Base-by-base conservation (phyloP, 2,797 vertebrate species). In the Botia kubotai region DNA sequence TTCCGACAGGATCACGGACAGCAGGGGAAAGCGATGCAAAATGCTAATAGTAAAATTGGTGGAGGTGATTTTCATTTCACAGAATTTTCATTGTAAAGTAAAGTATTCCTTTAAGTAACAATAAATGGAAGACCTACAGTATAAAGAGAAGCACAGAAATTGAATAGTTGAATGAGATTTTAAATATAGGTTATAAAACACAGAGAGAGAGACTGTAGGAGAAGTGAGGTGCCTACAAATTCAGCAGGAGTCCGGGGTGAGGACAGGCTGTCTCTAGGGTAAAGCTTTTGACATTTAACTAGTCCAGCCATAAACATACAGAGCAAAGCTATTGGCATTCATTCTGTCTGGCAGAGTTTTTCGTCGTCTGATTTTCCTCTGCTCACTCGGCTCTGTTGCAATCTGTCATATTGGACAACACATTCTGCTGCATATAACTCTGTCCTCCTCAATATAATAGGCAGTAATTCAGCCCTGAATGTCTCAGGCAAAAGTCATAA, bases 211-310 rank as follows among this genome's bases (percentile, higher is more conserved):
- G 71, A 72, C n/a, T 57, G 5, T 57, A 60, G 82, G 85, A 83
- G 66, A 79, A 53, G 60, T n/a, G 65, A 77, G 72, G 8, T 43
- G 89, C 88, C 88, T 90, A 84, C 82, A 71, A 71, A 85, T 84
- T 76, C 46, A 81, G 77, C 67, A 29, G 48, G 21, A 23, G 71
- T 79, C 46, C 77, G 33, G 65, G 55, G 72, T 75, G 63, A 65
- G 63, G 69, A 72, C 82, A 36, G 48, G 72, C 29, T 79, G 77
- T 57, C 67, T 86, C 87, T 14, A 0, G 86, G 89, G 83, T 77
- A 77, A 17, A 83, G 84, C 84, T 43, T 88, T 87, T 93, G 91
- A 93, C 92, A 93, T 94, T 94, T 93, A 91, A 89, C 87, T 81
- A 82, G 69, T 71, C 75, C 66, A 46, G 87, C 87, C 79, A 78